These are phyloP conservation scores for Galbula dea DNA, from an alignment of 2,113 vertebrate genomes.

Conservation along the genomic window DNA sequence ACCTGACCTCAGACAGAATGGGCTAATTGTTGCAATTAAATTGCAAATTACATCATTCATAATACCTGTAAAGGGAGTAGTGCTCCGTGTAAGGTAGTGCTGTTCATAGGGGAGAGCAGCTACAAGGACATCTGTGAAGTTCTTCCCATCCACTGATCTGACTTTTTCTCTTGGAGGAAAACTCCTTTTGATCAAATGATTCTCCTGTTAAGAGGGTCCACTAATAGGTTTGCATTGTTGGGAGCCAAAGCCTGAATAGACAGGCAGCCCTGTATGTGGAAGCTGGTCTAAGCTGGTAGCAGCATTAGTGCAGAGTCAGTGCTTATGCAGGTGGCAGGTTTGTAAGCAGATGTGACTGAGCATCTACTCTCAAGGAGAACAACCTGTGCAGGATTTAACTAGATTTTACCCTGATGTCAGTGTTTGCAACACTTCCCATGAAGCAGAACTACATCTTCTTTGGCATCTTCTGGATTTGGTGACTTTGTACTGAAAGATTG, in stretches of 20 bases:
- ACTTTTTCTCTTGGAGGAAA: background rate
- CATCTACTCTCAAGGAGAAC: background rate
- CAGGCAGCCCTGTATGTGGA: background rate
- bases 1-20: background rate
- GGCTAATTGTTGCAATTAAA: background rate
- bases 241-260: background rate
- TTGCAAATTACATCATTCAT: background rate
- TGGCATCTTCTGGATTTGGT: background rate
- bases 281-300: background rate
- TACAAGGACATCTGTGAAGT: background rate
- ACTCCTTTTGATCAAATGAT: background rate
- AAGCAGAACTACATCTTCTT: background rate
- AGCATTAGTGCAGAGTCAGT: background rate
- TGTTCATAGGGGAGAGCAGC: background rate
- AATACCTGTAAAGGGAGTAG: background rate
- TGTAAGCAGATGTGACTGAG: background rate
- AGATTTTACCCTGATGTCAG: background rate
- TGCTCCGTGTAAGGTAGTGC: background rate
- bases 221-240: background rate
- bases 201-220: accelerated
- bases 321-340: background rate
- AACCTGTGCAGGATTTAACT: background rate
- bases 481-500: background rate
- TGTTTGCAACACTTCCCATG: background rate
- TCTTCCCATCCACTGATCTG: background rate